Evolutionary conservation across 2,888 invertebrate genomes (phyloP).

Genomic region (Sympetrum striolatum): DNA sequence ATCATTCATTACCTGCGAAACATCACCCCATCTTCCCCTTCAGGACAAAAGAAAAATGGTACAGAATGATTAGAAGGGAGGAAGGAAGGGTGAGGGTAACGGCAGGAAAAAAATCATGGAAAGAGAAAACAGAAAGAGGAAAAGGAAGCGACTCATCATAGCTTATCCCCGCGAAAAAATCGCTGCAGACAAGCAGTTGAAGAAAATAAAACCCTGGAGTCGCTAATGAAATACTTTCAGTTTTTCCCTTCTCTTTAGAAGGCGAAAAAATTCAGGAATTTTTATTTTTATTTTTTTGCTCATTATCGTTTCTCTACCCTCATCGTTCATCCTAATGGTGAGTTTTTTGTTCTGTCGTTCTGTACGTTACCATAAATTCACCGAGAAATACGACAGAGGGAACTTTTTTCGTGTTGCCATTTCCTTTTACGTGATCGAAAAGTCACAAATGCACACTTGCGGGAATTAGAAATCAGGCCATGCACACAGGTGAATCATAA

Average conservation of each 20-base stretch:
- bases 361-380: neutral
- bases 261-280: neutral
- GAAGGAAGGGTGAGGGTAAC: no score
- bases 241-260: neutral
- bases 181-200: slow-evolving; percentile 28
- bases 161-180: slow-evolving; percentile 31
- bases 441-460: no score
- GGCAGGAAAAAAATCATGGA: no score
- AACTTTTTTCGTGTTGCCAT: no score
- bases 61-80: neutral
- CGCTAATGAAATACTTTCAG: neutral
- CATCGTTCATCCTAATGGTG: neutral
- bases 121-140: neutral
- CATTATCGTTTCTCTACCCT: neutral
- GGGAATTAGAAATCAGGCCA: no score
- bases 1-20: neutral
- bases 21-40: neutral
- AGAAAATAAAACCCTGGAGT: neutral
- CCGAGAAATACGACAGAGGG: no score
- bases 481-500: no score
- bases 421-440: no score
- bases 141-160: slow-evolving; percentile 30
- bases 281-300: neutral
- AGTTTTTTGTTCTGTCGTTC: neutral
- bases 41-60: neutral